A percentile compares a stretch with the other conserved stretches of the same genome.
These are phyloP conservation scores for Aspidiotus rigidus DNA, from an alignment of 2,888 invertebrate species.

Conservation along the genomic window DNA sequence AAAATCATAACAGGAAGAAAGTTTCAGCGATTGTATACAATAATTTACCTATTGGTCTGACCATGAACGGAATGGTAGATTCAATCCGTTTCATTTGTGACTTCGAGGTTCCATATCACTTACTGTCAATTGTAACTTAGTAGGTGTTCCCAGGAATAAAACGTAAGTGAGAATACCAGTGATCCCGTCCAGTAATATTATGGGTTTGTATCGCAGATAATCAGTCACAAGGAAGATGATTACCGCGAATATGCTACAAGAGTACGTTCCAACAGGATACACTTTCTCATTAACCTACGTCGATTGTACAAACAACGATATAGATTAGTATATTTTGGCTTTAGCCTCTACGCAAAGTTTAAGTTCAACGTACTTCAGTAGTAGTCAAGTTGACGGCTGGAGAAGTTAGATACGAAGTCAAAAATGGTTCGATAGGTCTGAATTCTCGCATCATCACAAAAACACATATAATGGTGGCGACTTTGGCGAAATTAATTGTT, in stretches of 20 bases:
- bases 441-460: slow-evolving; percentile 77
- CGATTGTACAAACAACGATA: too few relatives aligned
- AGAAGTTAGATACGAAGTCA: slow-evolving; percentile 60
- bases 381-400: slow-evolving; percentile 32
- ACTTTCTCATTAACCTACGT: slow-evolving; percentile 58
- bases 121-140: slow-evolving; percentile 60
- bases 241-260: slow-evolving; percentile 63
- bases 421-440: slow-evolving; percentile 77
- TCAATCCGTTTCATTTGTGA: too few relatives aligned
- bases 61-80: too few relatives aligned
- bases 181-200: slow-evolving; percentile 71
- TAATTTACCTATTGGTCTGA: too few relatives aligned
- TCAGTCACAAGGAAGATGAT: slow-evolving; percentile 76
- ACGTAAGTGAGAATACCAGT: slow-evolving; percentile 65
- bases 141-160: slow-evolving; percentile 64
- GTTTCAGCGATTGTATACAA: neutral
- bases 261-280: slow-evolving; percentile 79
- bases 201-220: slow-evolving; percentile 72
- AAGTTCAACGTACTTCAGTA: slow-evolving; percentile 20
- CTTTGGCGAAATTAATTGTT: slow-evolving; percentile 12
- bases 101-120: neutral
- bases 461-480: slow-evolving; percentile 57
- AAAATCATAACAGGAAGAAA: slow-evolving; percentile 49
- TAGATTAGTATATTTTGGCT: too few relatives aligned
- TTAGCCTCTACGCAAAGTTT: too few relatives aligned